Evolutionary conservation across 1,140 invertebrate genomes (phyloP).

Genomic region (Drosophila equinoxialis): DNA sequence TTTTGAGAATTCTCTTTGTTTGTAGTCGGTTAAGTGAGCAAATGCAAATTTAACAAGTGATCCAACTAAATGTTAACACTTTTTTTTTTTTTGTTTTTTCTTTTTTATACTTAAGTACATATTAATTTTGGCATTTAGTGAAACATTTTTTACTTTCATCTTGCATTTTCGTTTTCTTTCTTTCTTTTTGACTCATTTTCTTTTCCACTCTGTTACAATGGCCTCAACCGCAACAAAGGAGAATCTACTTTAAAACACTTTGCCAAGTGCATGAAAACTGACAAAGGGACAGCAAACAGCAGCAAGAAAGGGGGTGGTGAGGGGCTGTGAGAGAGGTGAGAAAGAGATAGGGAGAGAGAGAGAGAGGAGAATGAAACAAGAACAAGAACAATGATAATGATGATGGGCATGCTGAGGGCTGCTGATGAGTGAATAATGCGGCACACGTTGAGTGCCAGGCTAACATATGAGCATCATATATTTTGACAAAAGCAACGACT

Average conservation of each 20-base stretch:
- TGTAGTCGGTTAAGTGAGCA: neutral
- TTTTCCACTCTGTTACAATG: constrained; percentile 23
- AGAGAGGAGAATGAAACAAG: constrained; percentile 38
- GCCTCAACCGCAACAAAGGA: constrained; percentile 71
- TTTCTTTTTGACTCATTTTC: constrained; percentile 22
- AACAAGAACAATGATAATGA: constrained; percentile 69
- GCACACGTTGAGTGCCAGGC: constrained; percentile 71
- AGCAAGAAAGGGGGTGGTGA: neutral
- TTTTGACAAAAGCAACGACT: constrained; percentile 62
- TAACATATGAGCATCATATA: constrained; percentile 74
- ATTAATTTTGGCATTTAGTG: constrained; percentile 56
- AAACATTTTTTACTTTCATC: constrained; percentile 26
- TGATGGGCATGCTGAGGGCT: constrained; percentile 69
- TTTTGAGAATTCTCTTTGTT: no score
- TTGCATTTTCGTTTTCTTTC: constrained; percentile 15
- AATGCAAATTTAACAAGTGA: neutral
- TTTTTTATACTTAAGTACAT: neutral
- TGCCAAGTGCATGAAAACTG: constrained; percentile 53
- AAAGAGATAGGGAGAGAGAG: neutral
- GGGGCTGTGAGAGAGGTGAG: neutral
- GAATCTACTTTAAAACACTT: constrained; percentile 70
- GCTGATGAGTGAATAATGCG: constrained; percentile 74
- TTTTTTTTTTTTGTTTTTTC: neutral
- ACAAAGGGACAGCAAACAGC: constrained; percentile 56
- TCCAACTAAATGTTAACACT: neutral